Conservation (phyloP, 1,140 invertebrate species). For the Helicoverpa armigera region DNA sequence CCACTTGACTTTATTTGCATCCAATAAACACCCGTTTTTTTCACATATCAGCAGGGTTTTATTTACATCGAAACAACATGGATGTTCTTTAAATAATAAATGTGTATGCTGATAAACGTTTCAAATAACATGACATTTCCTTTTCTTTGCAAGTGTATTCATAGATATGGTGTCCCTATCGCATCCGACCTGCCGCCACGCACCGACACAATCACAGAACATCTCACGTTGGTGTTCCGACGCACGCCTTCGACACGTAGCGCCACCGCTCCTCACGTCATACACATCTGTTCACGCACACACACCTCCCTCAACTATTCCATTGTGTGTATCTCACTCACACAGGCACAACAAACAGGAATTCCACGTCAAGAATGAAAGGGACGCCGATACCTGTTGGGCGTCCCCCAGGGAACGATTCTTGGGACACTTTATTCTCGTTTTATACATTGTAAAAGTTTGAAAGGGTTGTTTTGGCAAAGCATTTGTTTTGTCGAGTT, state of each 20-base stretch:
- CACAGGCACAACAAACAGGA: background rate
- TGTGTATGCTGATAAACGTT: background rate
- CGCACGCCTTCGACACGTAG: conserved; percentile 23
- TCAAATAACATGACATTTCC: conserved; percentile 1
- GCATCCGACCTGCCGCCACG: conserved; percentile 17
- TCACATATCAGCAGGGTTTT: background rate
- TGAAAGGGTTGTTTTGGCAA: conserved; percentile 49
- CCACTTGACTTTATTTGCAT: background rate
- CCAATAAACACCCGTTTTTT: background rate
- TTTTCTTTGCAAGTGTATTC: conserved; percentile 10
- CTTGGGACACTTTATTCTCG: conserved; percentile 45
- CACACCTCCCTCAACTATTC: conserved; percentile 23
- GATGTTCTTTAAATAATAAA: background rate
- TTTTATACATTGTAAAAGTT: conserved; percentile 51
- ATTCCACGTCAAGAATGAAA: conserved; percentile 18
- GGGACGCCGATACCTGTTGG: conserved; percentile 41
- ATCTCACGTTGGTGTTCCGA: conserved; percentile 16
- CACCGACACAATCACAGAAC: background rate
- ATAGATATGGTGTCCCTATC: background rate
- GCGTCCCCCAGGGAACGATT: conserved; percentile 41
- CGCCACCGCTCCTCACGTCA: conserved; percentile 17
- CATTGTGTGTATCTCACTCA: conserved; percentile 32
- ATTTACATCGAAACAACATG: background rate
- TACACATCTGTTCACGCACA: conserved; percentile 14
- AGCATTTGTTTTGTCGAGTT: conserved; percentile 41